Evolutionary conservation across 2,888 invertebrate species (phyloP).

Genomic region (Osmoderma eremita): DNA sequence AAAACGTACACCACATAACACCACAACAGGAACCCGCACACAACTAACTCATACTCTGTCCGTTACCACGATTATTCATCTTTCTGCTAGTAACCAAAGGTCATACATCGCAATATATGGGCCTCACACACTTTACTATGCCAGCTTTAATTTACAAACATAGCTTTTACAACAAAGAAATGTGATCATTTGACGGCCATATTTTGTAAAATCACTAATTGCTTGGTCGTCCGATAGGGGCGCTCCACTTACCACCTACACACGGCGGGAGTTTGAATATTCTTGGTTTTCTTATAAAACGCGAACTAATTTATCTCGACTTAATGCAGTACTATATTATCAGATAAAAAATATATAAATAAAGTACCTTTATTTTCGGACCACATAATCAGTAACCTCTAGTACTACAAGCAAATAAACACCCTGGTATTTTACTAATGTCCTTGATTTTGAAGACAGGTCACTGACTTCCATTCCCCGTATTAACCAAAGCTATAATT

Average conservation of each 20-base stretch:
- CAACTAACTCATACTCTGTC: conserved; percentile 33
- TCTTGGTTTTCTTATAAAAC: conserved; percentile 19
- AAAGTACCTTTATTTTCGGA: not conserved
- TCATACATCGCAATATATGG: conserved; percentile 40
- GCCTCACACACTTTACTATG: conserved; percentile 44
- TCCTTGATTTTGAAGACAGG: conserved; percentile 46
- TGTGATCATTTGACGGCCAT: conserved; percentile 64
- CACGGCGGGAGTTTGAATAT: conserved; percentile 35
- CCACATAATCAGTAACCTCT: not conserved
- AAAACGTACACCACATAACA: conserved; percentile 38
- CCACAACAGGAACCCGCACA: conserved; percentile 29
- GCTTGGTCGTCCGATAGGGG: conserved; percentile 17
- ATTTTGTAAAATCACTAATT: conserved; percentile 51
- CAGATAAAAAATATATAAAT: not conserved
- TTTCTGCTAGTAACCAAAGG: conserved; percentile 32
- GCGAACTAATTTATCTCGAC: not conserved
- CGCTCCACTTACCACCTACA: conserved; percentile 30
- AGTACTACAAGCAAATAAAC: conserved; percentile 1
- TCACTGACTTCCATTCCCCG: conserved; percentile 45
- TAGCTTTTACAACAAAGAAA: conserved; percentile 62
- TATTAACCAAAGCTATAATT: conserved; percentile 34
- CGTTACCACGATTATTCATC: conserved; percentile 38
- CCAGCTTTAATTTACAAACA: conserved; percentile 55
- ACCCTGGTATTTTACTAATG: conserved; percentile 29
- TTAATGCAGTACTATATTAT: not conserved